phyloP scores from a whole-genome alignment of 2,888 invertebrate species.

The Napeogenes sylphis region DNA sequence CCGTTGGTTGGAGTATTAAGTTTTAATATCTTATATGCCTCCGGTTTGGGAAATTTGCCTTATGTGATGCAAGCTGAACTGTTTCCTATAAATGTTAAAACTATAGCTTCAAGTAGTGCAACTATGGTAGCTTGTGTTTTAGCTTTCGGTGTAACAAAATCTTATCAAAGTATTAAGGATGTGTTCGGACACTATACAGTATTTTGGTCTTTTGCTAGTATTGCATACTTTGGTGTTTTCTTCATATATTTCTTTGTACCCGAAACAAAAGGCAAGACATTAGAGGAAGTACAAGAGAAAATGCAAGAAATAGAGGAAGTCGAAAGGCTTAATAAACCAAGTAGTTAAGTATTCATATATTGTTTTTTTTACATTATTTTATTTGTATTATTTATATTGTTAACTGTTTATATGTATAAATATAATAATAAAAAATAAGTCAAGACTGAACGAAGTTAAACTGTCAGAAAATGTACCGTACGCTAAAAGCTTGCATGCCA shows the following conservation, averaged over 20 bases:
- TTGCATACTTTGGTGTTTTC: conserved; percentile 75
- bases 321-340: conserved; percentile 35
- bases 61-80: conserved; percentile 81
- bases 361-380: no score
- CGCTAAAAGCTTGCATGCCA: no score
- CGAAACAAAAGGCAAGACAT: conserved; percentile 80
- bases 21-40: conserved; percentile 78
- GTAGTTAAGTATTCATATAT: no score
- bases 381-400: no score
- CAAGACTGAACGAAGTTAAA: no score
- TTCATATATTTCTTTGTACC: conserved; percentile 78
- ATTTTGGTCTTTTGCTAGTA: conserved; percentile 76
- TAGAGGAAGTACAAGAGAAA: conserved; percentile 78
- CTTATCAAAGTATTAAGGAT: conserved; percentile 77
- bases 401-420: no score
- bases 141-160: conserved; percentile 78
- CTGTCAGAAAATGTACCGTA: no score
- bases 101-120: conserved; percentile 76
- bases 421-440: no score
- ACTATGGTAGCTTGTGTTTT: conserved; percentile 76
- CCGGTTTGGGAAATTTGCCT: conserved; percentile 79
- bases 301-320: conserved; percentile 55
- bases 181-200: conserved; percentile 76
- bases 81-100: conserved; percentile 81
- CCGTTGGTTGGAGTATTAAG: conserved; percentile 75